Conservation (phyloP, 2,888 invertebrate genomes). For the Philereme vetulata region DNA sequence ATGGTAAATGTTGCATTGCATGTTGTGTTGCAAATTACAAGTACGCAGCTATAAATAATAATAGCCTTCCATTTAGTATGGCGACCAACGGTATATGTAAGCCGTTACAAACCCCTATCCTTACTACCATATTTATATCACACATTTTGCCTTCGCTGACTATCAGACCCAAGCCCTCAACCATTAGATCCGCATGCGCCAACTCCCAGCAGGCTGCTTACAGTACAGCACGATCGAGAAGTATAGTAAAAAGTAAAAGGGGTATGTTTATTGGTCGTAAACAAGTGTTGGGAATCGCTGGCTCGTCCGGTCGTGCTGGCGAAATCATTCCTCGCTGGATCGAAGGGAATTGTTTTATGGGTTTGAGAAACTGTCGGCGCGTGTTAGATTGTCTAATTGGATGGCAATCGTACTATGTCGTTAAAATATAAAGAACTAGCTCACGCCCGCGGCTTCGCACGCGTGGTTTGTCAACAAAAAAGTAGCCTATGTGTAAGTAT, state of each 20-base stretch:
- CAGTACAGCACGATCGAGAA: constrained; percentile 28
- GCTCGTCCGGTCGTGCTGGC: constrained; percentile 13
- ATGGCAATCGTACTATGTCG: not conserved
- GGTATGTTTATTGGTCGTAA: constrained; percentile 38
- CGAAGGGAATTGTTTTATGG: constrained; percentile 22
- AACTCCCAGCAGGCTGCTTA: constrained; percentile 24
- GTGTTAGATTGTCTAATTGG: constrained; percentile 11
- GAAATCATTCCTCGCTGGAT: constrained; percentile 3
- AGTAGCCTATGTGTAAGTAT: no score
- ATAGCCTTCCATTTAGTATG: no score
- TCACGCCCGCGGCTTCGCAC: no score
- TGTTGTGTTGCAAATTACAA: no score
- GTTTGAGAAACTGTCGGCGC: constrained; percentile 26
- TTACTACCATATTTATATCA: not conserved
- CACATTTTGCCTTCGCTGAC: not conserved
- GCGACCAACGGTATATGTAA: no score
- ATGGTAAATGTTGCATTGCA: no score
- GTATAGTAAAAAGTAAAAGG: constrained; percentile 41
- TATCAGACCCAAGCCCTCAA: not conserved
- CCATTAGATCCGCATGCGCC: constrained; percentile 5
- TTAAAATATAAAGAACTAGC: not conserved
- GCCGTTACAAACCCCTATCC: no score
- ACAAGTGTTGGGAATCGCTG: constrained; percentile 32
- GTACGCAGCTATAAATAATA: no score
- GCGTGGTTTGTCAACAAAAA: no score